Conservation (phyloP, 2,113 vertebrate species). For the Mohoua ochrocephala region DNA sequence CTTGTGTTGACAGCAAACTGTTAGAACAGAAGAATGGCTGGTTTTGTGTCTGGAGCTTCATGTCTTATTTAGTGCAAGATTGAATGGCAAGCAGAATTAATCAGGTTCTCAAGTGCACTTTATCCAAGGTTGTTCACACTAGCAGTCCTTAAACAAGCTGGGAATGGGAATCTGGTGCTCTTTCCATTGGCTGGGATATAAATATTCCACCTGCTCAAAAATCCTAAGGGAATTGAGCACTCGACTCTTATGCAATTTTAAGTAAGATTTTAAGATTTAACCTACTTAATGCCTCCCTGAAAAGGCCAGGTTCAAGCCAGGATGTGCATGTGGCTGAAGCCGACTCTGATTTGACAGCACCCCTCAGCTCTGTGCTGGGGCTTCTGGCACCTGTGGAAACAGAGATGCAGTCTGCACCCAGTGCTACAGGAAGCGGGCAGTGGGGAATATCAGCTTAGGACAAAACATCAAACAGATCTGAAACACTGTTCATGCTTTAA, state of each 20-base stretch:
- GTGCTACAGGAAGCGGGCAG: not conserved
- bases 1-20: conserved; percentile 13
- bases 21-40: conserved; percentile 1
- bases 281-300: not conserved
- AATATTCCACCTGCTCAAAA: not conserved
- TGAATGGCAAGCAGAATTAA: conserved; percentile 1
- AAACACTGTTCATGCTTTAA: not conserved
- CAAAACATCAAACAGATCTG: fast-evolving
- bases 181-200: not conserved
- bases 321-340: not conserved
- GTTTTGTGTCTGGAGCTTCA: not conserved
- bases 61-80: not conserved
- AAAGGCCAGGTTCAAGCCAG: not conserved
- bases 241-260: not conserved
- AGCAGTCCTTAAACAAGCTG: not conserved
- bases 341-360: not conserved
- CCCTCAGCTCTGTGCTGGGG: not conserved
- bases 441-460: not conserved
- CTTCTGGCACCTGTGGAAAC: not conserved
- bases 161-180: not conserved
- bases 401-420: not conserved
- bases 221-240: not conserved
- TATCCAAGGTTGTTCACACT: not conserved
- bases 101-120: not conserved
- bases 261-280: not conserved